These are phyloP conservation scores for Nothobranchius kuhntae DNA, from an alignment of 2,113 vertebrate genomes.

Conservation along the genomic window DNA sequence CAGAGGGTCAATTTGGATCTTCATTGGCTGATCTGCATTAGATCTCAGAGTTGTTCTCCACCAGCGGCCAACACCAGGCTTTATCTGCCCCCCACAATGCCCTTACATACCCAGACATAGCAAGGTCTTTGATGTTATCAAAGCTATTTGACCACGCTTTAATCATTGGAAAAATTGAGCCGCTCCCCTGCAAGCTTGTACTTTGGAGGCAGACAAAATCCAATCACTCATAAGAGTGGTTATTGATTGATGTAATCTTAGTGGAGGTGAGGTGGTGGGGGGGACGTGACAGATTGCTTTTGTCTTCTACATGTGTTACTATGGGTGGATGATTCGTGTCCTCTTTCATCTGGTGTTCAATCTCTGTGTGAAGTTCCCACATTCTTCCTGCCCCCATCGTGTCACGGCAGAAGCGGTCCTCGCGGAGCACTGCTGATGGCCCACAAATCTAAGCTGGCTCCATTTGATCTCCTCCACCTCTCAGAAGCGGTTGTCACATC, in stretches of 20 bases:
- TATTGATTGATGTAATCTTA: slow-evolving; percentile 88
- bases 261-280: slow-evolving; percentile 74
- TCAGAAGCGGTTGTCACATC: slow-evolving; percentile 36
- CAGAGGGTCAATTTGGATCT: neutral
- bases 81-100: slow-evolving; percentile 72
- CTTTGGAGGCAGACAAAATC: slow-evolving; percentile 77
- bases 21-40: slow-evolving; percentile 1
- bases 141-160: slow-evolving; percentile 87
- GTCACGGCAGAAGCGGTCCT: slow-evolving; percentile 1
- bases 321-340: slow-evolving; percentile 70
- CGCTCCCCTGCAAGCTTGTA: slow-evolving; percentile 44
- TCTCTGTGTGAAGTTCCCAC: slow-evolving; percentile 50
- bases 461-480: slow-evolving; percentile 2
- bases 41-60: slow-evolving; percentile 13
- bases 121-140: slow-evolving; percentile 85
- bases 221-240: slow-evolving; percentile 83
- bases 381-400: slow-evolving; percentile 2
- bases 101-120: slow-evolving; percentile 76
- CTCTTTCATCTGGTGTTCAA: slow-evolving; percentile 79
- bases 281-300: slow-evolving; percentile 80
- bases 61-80: slow-evolving; percentile 43
- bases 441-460: slow-evolving; percentile 34
- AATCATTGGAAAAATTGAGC: slow-evolving; percentile 85
- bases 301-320: slow-evolving; percentile 81
- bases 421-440: neutral